Percentiles rank a stretch among this genome's conserved stretches.
phyloP scores from a whole-genome alignment of 2,888 invertebrate species.

The Sinelater perroti region DNA sequence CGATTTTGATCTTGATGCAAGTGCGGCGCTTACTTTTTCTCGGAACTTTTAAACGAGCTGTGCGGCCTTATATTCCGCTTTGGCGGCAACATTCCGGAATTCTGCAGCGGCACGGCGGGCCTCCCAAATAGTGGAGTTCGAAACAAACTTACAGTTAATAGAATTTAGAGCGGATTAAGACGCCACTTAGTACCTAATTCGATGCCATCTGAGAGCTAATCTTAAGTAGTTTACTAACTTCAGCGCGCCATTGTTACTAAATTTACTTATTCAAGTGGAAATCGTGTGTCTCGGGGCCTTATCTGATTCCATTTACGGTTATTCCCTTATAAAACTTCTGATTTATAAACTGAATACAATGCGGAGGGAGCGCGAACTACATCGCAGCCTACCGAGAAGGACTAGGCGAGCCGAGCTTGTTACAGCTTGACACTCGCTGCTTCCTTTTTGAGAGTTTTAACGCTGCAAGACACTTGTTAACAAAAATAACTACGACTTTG shows the following conservation, averaged over 20 bases:
- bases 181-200: slow-evolving; percentile 37
- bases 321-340: slow-evolving; percentile 19
- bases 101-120: neutral
- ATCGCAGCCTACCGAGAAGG: too few relatives aligned
- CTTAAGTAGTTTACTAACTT: slow-evolving; percentile 36
- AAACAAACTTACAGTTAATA: slow-evolving; percentile 25
- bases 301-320: slow-evolving; percentile 23
- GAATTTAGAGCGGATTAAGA: slow-evolving; percentile 37
- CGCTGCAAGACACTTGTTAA: too few relatives aligned
- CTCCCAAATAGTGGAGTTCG: slow-evolving; percentile 1
- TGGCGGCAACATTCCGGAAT: neutral
- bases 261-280: slow-evolving; percentile 34
- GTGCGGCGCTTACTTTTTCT: neutral
- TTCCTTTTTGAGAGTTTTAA: too few relatives aligned
- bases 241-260: slow-evolving; percentile 32
- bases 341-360: slow-evolving; percentile 20
- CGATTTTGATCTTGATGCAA: slow-evolving; percentile 12
- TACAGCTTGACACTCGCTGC: too few relatives aligned
- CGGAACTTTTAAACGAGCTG: too few relatives aligned
- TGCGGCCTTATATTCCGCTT: neutral
- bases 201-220: slow-evolving; percentile 35
- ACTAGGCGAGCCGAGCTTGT: too few relatives aligned
- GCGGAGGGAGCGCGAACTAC: neutral
- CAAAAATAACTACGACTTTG: too few relatives aligned
- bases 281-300: slow-evolving; percentile 19